Percentiles rank a stretch among this genome's conserved stretches.
Conservation (phyloP, 2,797 vertebrate species). For the Myripristis murdjan region DNA sequence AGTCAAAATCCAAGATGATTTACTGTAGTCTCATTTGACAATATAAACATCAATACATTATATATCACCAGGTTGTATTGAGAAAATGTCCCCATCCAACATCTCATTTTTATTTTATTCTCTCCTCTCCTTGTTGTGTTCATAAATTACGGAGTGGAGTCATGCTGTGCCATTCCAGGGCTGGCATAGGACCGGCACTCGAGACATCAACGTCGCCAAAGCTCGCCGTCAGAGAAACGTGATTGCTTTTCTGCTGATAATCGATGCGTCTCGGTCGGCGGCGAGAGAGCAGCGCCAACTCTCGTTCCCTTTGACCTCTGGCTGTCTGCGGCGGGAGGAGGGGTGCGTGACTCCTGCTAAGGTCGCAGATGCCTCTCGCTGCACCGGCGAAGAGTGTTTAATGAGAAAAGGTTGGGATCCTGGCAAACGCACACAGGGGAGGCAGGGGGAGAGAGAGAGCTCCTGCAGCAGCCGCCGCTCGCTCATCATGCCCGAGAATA, state of each 20-base stretch:
- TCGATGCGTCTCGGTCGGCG: constrained; percentile 5
- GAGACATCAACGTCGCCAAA: not conserved
- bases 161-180: not conserved
- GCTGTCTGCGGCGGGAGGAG: constrained; percentile 45
- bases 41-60: no score
- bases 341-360: constrained; percentile 59
- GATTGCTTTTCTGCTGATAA: constrained; percentile 2
- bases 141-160: not conserved
- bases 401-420: constrained; percentile 65
- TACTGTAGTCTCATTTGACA: no score
- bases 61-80: no score
- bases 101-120: not conserved
- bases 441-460: constrained; percentile 23
- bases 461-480: constrained; percentile 37
- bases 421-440: constrained; percentile 53
- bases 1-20: no score
- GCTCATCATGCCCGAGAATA: constrained; percentile 50
- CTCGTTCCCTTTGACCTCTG: constrained; percentile 62
- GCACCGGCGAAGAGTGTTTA: constrained; percentile 61
- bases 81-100: no score
- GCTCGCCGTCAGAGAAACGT: not conserved
- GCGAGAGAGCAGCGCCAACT: constrained; percentile 37
- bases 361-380: constrained; percentile 68
- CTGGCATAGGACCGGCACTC: not conserved
- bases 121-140: not conserved